Evolutionary conservation across 2,888 invertebrate species (phyloP).

Genomic region (Priapulus caudatus): DNA sequence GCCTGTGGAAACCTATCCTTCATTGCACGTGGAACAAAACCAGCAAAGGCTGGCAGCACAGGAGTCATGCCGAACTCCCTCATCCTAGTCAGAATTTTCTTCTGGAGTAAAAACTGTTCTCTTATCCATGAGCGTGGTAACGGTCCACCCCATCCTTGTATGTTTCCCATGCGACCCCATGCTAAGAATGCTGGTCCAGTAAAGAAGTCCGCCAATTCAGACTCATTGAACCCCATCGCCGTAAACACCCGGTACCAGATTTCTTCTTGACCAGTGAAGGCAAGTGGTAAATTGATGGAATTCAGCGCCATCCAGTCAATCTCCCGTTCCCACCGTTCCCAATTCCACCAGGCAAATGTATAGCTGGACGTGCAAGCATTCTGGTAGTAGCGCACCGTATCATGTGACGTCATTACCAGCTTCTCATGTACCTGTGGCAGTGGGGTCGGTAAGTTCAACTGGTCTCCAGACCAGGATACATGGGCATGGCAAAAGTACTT

Average conservation of each 20-base stretch:
- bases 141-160: constrained; percentile 79
- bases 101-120: constrained; percentile 56
- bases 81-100: constrained; percentile 59
- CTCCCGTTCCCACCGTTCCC: constrained; percentile 65
- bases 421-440: constrained; percentile 27
- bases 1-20: constrained; percentile 51
- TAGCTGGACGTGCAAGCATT: constrained; percentile 84
- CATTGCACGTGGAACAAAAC: constrained; percentile 70
- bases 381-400: constrained; percentile 76
- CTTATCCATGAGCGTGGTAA: constrained; percentile 57
- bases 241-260: constrained; percentile 61
- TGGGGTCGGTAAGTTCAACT: constrained; percentile 35
- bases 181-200: constrained; percentile 85
- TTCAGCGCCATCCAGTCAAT: constrained; percentile 83
- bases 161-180: constrained; percentile 87
- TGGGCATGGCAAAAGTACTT: constrained; percentile 69
- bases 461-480: constrained; percentile 69
- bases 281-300: constrained; percentile 77
- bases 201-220: constrained; percentile 68
- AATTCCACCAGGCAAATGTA: constrained; percentile 80
- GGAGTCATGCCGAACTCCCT: constrained; percentile 64
- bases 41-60: constrained; percentile 70
- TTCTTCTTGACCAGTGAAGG: constrained; percentile 76
- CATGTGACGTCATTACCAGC: constrained; percentile 31
- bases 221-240: constrained; percentile 55